These are phyloP conservation scores for Vireo griseus DNA, from an alignment of 2,797 vertebrate genomes.

Conservation along the genomic window DNA sequence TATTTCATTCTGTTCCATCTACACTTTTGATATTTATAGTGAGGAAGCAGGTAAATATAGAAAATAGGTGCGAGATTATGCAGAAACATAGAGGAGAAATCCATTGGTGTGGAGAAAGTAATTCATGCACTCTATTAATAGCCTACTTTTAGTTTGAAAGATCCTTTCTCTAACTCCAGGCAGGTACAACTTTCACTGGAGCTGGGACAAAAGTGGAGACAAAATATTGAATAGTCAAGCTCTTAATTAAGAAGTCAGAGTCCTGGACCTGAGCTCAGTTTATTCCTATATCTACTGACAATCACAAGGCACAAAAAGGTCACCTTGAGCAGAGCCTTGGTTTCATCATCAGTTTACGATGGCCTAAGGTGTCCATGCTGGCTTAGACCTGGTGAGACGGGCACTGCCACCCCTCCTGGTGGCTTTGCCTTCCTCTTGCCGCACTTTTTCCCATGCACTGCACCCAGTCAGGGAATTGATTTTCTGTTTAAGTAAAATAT, in stretches of 20 bases:
- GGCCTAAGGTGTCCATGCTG: background rate
- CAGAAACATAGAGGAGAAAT: background rate
- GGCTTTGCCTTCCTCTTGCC: background rate
- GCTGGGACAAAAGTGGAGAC: background rate
- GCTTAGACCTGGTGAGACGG: background rate
- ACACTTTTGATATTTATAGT: background rate
- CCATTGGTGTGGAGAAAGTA: background rate
- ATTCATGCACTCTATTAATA: background rate
- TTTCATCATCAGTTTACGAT: background rate
- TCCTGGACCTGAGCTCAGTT: background rate
- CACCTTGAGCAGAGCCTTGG: background rate
- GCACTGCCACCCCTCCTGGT: background rate
- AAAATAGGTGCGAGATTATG: background rate
- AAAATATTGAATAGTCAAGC: background rate
- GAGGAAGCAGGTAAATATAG: background rate
- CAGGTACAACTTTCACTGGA: background rate
- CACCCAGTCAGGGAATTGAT: background rate
- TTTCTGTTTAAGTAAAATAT: background rate
- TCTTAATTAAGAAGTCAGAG: background rate
- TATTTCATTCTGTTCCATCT: background rate
- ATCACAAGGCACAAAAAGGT: background rate
- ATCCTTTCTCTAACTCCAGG: background rate
- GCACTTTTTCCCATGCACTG: background rate
- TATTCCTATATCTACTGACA: background rate
- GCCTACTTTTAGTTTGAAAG: background rate